Percentiles rank a stretch among this genome's conserved stretches.
phyloP scores from a whole-genome alignment of 2,888 invertebrate genomes.

The Tipula unca region DNA sequence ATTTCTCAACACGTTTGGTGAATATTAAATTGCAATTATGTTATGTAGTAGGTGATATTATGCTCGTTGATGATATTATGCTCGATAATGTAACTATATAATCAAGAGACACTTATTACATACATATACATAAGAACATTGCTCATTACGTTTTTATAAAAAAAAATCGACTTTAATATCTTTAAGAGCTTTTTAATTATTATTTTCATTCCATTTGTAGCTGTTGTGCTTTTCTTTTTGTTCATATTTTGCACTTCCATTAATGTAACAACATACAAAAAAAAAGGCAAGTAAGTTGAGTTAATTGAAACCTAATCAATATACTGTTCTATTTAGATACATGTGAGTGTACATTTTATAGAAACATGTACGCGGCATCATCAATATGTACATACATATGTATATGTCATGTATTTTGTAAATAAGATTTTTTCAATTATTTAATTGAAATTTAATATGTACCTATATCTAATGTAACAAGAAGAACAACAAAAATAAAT shows the following conservation, averaged over 20 bases:
- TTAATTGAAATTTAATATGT: neutral
- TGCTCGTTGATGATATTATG: no score
- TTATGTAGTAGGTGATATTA: no score
- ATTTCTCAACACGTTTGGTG: no score
- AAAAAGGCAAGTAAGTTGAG: no score
- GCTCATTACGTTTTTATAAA: no score
- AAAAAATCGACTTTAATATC: neutral
- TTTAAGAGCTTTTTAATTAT: neutral
- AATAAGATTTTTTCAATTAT: neutral
- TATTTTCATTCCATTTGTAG: neutral
- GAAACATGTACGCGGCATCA: neutral
- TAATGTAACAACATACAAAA: neutral
- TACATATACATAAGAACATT: no score
- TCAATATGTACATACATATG: no score
- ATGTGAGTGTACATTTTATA: neutral
- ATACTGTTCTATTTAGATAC: neutral
- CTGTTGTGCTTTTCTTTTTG: neutral
- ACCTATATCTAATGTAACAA: neutral
- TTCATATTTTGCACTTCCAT: neutral
- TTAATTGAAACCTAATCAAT: neutral
- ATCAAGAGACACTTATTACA: no score
- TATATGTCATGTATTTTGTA: no score
- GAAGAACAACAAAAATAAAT: neutral
- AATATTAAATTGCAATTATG: no score
- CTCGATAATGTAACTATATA: no score